A percentile compares a stretch with the other conserved stretches of the same genome.
phyloP scores from a whole-genome alignment of 2,888 invertebrate species.

The Odontocolon sp. region DNA sequence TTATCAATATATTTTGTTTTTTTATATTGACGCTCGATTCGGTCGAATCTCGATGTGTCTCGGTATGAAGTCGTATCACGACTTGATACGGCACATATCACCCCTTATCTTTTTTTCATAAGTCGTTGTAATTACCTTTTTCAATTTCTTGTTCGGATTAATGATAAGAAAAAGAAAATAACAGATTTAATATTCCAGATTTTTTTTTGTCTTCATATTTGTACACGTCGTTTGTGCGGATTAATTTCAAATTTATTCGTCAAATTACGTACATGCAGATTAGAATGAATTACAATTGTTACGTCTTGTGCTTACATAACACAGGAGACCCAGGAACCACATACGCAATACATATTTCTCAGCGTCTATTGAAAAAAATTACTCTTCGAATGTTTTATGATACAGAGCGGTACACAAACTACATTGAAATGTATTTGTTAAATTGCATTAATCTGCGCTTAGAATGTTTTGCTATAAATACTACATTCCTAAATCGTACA shows the following conservation, averaged over 20 bases:
- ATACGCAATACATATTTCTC: conserved; percentile 1
- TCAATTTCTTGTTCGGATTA: background rate
- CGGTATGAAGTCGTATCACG: too few species aligned
- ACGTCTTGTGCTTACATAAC: conserved; percentile 48
- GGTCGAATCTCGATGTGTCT: too few species aligned
- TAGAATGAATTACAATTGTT: conserved; percentile 28
- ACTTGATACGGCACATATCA: conserved; percentile 5
- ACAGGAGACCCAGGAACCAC: background rate
- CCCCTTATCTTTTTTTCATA: background rate
- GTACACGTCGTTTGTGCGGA: background rate
- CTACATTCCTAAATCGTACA: too few species aligned
- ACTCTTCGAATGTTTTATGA: background rate
- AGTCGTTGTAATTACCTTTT: conserved; percentile 3
- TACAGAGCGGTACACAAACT: too few species aligned
- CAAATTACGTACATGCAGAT: conserved; percentile 40
- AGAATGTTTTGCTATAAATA: too few species aligned
- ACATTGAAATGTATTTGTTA: background rate
- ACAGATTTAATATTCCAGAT: background rate
- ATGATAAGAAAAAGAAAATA: background rate
- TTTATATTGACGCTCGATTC: background rate
- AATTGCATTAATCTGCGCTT: background rate
- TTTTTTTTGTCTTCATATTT: background rate
- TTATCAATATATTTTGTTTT: background rate
- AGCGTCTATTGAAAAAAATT: background rate
- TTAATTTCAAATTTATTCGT: conserved; percentile 29